A percentile compares a stretch with the other conserved stretches of the same genome.
Conservation (phyloP, 2,888 invertebrate genomes). For the Thymelicus lineola region DNA sequence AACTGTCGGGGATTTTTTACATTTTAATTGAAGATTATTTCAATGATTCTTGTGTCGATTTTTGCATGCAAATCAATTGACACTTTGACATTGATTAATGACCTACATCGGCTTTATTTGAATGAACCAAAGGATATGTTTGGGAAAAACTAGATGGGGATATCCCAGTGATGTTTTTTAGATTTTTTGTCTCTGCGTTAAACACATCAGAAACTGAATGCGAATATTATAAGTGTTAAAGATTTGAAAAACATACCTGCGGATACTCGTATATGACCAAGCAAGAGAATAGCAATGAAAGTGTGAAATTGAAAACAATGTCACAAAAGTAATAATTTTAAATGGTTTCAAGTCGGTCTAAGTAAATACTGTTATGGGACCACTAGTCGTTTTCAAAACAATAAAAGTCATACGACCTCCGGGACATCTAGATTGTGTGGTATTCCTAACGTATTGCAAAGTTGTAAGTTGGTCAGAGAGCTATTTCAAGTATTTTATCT, state of each 20-base stretch:
- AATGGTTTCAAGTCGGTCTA: conserved; percentile 32
- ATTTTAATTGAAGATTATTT: no score
- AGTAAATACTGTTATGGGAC: conserved; percentile 23
- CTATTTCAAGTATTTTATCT: conserved; percentile 38
- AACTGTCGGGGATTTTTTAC: no score
- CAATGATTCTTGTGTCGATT: neutral
- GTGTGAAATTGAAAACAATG: conserved; percentile 21
- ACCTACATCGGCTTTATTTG: no score
- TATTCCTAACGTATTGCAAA: conserved; percentile 43
- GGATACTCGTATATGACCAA: neutral
- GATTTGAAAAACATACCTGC: neutral
- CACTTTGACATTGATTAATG: no score
- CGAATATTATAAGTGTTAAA: neutral
- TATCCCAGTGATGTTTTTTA: neutral
- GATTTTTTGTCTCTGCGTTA: no score
- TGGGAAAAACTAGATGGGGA: neutral
- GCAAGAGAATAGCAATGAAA: conserved; percentile 3
- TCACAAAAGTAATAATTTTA: conserved; percentile 33
- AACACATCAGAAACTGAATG: no score
- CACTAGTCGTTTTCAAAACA: conserved; percentile 30
- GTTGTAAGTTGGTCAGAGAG: conserved; percentile 38
- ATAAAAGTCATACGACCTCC: conserved; percentile 50
- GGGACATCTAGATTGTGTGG: conserved; percentile 53
- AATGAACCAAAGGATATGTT: neutral
- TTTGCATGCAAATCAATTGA: no score